Conservation (phyloP, 2,888 invertebrate genomes). For the Drosophila gaucha region DNA sequence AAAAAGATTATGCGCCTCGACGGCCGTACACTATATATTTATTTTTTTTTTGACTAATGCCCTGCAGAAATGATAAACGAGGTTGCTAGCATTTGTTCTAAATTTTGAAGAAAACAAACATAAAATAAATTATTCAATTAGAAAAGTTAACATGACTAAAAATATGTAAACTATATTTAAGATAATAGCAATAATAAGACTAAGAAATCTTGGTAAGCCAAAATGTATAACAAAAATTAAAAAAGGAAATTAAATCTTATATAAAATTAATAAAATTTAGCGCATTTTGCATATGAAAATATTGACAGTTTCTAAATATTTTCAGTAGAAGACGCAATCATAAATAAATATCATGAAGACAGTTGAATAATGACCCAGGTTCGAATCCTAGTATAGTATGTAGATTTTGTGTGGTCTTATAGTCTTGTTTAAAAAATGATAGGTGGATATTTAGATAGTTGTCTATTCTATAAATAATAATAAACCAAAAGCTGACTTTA, state of each 20-base stretch:
- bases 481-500: too few species aligned
- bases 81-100: conserved; percentile 6
- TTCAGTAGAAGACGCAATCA: neutral
- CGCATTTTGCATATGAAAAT: neutral
- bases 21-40: conserved; percentile 30
- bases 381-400: too few species aligned
- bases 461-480: too few species aligned
- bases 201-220: neutral
- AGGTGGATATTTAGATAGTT: too few species aligned
- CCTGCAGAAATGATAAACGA: neutral
- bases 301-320: neutral
- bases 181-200: neutral
- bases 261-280: neutral
- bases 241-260: too few species aligned
- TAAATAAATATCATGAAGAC: neutral
- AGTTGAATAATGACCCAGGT: neutral
- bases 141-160: too few species aligned
- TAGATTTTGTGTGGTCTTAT: too few species aligned
- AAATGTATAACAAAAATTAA: neutral
- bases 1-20: conserved; percentile 71
- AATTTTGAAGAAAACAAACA: neutral
- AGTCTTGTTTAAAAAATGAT: too few species aligned
- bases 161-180: too few species aligned
- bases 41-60: conserved; percentile 15
- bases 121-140: too few species aligned